These are phyloP conservation scores for Sinocyclocheilus grahami DNA, from an alignment of 2,113 vertebrate species.

Conservation along the genomic window DNA sequence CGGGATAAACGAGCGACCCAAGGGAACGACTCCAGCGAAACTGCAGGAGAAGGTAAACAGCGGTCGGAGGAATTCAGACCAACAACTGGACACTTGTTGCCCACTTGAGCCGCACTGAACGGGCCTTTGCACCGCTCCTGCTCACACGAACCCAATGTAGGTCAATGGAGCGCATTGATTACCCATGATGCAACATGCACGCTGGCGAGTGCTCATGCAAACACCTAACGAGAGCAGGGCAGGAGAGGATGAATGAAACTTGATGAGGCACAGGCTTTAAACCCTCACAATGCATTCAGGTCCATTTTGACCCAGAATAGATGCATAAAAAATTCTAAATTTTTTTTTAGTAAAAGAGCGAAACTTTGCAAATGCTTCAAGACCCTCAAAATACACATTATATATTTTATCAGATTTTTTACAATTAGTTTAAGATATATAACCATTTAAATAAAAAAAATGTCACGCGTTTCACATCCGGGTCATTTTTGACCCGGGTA, in stretches of 20 bases:
- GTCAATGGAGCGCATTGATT: neutral
- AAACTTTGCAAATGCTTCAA: too few relatives aligned
- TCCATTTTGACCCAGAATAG: too few relatives aligned
- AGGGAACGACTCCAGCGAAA: conserved; percentile 21
- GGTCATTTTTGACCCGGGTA: too few relatives aligned
- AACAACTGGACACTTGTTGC: conserved; percentile 51
- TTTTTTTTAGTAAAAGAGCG: too few relatives aligned
- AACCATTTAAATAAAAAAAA: too few relatives aligned
- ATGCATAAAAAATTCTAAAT: too few relatives aligned
- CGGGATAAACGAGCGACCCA: conserved; percentile 56
- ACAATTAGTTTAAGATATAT: too few relatives aligned
- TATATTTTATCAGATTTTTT: too few relatives aligned
- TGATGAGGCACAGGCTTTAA: neutral
- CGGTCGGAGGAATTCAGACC: neutral
- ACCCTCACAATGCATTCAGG: too few relatives aligned
- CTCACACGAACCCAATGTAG: neutral
- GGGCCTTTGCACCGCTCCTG: neutral
- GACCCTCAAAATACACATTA: too few relatives aligned
- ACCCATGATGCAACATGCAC: conserved; percentile 18
- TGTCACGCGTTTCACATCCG: too few relatives aligned
- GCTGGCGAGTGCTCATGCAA: neutral
- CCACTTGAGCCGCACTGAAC: neutral
- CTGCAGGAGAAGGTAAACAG: conserved; percentile 39
- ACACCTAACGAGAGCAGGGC: too few relatives aligned
- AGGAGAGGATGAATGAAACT: neutral